Evolutionary conservation across 2,113 vertebrate genomes (phyloP).

Genomic region (Pomatostomus ruficeps): DNA sequence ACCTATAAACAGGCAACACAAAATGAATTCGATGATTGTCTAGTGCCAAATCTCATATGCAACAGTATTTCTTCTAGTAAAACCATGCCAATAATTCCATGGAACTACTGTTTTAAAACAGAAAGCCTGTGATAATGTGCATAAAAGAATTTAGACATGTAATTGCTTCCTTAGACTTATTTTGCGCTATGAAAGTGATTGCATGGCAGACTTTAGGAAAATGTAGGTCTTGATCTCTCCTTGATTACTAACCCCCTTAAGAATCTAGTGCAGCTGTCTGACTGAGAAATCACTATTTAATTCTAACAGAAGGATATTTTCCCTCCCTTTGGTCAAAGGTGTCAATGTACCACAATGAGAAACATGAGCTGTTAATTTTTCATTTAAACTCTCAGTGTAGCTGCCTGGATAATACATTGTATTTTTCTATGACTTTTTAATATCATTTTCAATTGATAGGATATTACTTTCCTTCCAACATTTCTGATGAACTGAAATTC

Average conservation of each 20-base stretch:
- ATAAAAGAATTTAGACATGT: not conserved
- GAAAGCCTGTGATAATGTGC: not conserved
- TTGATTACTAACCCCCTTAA: not conserved
- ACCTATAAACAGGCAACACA: not conserved
- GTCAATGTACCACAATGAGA: not conserved
- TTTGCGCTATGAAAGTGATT: not conserved
- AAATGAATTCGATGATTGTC: not conserved
- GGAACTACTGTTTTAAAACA: not conserved
- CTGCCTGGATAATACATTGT: not conserved
- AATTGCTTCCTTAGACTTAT: not conserved
- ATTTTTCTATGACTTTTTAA: not conserved
- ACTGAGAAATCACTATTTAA: not conserved
- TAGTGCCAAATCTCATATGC: not conserved
- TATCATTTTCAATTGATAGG: not conserved
- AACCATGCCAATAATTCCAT: not conserved
- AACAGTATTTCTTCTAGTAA: not conserved
- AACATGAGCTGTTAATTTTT: conserved; percentile 3
- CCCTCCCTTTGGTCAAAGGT: not conserved
- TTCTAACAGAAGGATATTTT: not conserved
- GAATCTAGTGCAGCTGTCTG: not conserved
- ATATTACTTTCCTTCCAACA: not conserved
- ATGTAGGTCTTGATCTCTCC: not conserved
- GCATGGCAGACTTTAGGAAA: not conserved
- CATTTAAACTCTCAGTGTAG: not conserved
- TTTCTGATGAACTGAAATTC: not conserved